phyloP scores from a whole-genome alignment of 2,113 vertebrate species.

The Poecile atricapillus region DNA sequence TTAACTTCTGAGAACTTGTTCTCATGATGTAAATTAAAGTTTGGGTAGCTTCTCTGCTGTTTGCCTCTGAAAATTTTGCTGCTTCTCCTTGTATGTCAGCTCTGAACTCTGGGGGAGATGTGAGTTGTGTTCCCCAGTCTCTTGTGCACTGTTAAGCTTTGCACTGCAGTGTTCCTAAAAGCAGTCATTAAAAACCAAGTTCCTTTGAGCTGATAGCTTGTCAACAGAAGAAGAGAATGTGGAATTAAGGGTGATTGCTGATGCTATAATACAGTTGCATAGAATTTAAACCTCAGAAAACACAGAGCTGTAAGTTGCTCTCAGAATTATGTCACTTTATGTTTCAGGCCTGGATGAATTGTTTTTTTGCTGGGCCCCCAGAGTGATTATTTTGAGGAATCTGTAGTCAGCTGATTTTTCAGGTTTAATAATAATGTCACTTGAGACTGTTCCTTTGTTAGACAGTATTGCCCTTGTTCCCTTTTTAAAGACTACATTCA shows the following conservation, averaged over 20 bases:
- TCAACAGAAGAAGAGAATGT: neutral
- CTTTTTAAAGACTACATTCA: neutral
- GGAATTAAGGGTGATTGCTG: neutral
- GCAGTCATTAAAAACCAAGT: neutral
- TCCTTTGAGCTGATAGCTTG: neutral
- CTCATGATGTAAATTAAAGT: neutral
- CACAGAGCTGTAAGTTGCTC: neutral
- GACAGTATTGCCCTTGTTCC: neutral
- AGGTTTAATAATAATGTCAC: neutral
- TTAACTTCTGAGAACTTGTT: neutral
- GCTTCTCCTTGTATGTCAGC: neutral
- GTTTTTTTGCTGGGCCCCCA: neutral
- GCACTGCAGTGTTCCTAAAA: neutral
- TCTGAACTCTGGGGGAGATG: neutral
- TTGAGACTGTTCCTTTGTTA: neutral
- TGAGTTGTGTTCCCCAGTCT: accelerated
- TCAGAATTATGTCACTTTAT: neutral
- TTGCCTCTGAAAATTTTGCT: neutral
- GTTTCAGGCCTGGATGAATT: neutral
- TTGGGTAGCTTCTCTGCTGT: neutral
- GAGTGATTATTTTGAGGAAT: neutral
- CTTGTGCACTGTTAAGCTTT: neutral
- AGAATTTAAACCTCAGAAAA: neutral
- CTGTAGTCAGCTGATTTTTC: neutral
- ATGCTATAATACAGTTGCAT: neutral